A percentile compares a stretch with the other conserved stretches of the same genome.
Conservation (phyloP, 2,113 vertebrate genomes). For the Rhinoderma darwinii region DNA sequence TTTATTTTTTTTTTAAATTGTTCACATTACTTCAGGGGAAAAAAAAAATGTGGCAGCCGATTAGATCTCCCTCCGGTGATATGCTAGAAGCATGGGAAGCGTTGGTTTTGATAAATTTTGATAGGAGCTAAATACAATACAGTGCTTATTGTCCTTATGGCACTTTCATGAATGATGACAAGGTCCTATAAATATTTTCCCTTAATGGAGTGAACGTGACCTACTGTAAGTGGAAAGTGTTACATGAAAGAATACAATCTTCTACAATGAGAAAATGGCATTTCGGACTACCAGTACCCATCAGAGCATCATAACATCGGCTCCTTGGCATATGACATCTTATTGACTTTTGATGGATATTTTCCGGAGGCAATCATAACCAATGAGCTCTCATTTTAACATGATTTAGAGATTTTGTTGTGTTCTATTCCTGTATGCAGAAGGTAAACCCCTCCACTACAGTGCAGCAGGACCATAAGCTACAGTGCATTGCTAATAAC, state of each 20-base stretch:
- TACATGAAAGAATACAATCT: not conserved
- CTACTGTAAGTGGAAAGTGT: not conserved
- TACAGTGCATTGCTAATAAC: constrained; percentile 25
- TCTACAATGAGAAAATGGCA: not conserved
- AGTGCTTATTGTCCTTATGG: not conserved
- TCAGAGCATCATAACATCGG: not conserved
- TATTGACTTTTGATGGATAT: constrained; percentile 13
- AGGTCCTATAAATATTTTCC: not conserved
- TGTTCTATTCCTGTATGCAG: not conserved
- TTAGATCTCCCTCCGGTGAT: no score
- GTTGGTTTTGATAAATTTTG: not conserved
- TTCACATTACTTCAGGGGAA: no score
- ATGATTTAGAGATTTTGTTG: not conserved
- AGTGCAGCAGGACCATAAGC: not conserved
- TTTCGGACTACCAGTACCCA: not conserved
- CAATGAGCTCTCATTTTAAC: not conserved
- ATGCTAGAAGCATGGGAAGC: no score
- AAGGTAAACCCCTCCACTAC: not conserved
- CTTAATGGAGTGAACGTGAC: not conserved
- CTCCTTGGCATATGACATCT: not conserved
- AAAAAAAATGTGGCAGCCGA: no score
- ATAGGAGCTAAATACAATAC: not conserved
- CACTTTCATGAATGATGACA: not conserved
- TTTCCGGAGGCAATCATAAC: not conserved
- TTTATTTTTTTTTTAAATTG: no score